Evolutionary conservation across 1,140 invertebrate genomes (phyloP), one percentile per base, ranked within the genome.

Genomic region (Daktulosphaira vitifoliae): DNA sequence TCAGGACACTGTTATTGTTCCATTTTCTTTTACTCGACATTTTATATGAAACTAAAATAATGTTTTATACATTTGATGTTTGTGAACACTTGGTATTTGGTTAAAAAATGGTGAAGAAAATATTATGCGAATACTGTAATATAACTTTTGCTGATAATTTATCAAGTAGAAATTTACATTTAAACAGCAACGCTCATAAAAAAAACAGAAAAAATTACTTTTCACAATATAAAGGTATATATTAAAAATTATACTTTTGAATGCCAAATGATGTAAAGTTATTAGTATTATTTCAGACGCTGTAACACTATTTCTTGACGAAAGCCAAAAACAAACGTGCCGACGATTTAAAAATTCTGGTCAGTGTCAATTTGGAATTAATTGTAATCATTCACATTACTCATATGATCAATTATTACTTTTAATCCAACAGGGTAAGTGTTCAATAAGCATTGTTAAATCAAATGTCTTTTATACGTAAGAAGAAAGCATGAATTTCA

Each of bases 81-180:
- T 16, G 22, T 15, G 13, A 42, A 13, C 46, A 46, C 46, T 62
- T 46, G 6, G 29, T 18, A 15, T 29, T n/a, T 16, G 56, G 56
- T 62, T 62, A 39, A 62, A n/a, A 62, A 62, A 62, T 62, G 56
- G 56, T 62, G 56, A 62, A 48, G 56, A 62, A 62, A 62, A 62
- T 62, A 62, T 48, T 62, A 46, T 62, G 56, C 56, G 56, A 62
- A 8, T 62, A 62, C 56, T 62, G 56, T 46, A 62, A 62, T 62
- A 48, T 62, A 33, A 62, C 56, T 2, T 62, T 62, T 62, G 56
- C 56, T 44, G 56, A 62, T 39, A 62, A 62, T 6, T 62, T 62
- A 48, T 62, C 56, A 62, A 62, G 42, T 18, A 37, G 56, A 33
- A 62, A 46, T 48, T 11, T 62, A 62, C 56, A 62, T 62, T 62